Percentiles rank a stretch among this genome's conserved stretches.
Evolutionary conservation across 2,888 invertebrate species (phyloP).

Genomic region (Dicyrtoma fusca): DNA sequence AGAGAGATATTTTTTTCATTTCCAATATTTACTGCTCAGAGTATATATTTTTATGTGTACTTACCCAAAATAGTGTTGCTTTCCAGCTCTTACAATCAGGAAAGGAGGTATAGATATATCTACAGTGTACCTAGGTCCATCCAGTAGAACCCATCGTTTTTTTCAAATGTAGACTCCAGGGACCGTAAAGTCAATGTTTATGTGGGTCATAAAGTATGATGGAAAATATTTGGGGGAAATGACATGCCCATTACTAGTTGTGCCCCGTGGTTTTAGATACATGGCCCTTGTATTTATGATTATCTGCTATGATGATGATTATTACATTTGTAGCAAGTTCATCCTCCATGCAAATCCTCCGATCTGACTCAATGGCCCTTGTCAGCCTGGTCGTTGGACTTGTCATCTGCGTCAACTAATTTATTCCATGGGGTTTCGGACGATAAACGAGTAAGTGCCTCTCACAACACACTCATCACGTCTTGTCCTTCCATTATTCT

Average conservation of each 20-base stretch:
- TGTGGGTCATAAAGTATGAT: conserved; percentile 2
- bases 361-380: background rate
- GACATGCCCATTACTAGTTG: background rate
- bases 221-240: background rate
- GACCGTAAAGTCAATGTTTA: conserved; percentile 2
- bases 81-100: no score
- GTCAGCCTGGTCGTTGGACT: background rate
- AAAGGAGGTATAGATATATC: no score
- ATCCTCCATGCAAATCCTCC: conserved; percentile 4
- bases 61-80: no score
- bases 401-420: background rate
- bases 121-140: no score
- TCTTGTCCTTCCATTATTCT: no score
- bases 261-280: no score
- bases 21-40: no score
- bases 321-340: conserved; percentile 5
- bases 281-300: conserved; percentile 4
- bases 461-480: background rate
- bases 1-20: no score
- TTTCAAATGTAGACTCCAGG: background rate
- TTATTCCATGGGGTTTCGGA: background rate
- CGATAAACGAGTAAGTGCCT: background rate
- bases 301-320: background rate
- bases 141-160: no score
- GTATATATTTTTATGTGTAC: no score